Base-by-base conservation (phyloP, 1,140 invertebrate species). In the Ostrea edulis region DNA sequence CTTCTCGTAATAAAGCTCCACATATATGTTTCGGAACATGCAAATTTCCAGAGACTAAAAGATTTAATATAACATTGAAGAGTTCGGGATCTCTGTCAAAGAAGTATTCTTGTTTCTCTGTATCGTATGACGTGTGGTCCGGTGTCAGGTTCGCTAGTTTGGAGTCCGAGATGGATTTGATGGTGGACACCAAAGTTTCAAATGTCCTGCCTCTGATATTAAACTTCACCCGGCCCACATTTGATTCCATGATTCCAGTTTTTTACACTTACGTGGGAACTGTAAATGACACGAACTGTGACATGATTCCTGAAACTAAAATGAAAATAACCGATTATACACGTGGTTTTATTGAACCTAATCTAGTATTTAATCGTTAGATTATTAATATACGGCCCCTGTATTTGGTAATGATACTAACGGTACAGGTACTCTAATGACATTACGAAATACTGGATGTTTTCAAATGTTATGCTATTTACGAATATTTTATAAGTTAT, bases 11-110 rank as follows among this genome's bases (percentile, higher is more conserved):
- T 87, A 98, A 98, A 65, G 98, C 98, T 87, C 99, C 96, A 95
- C 99, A 99, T 95, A 99, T 98, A 95, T 99, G 98, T 95, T 98
- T 98, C 52, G 98, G 99, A 95, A 98, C 99, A 95, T 99, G 98
- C 54, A 99, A 95, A 94, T 99, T 99, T 11, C 98, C 98, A 17
- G 98, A 99, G 58, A 98, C 96, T 94, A 99, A 99, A 93, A 99
- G 99, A 94, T 99, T 99, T 87, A 99, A 96, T 93, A 99, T 99
- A 94, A 99, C 98, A 85, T 98, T 97, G 95, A 99, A 99, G 92
- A 99, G 98, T 94, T 99, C 98, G 53, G 99, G 99, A 95, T 99
- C 98, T 92, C 99, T 96, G 95, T 99, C 99, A 95, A 99, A 99
- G 96, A 99, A 99, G 95, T 99, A 99, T 95, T 99, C 98, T 92